phyloP scores from a whole-genome alignment of 2,113 vertebrate genomes.

The Entosphenus tridentatus region DNA sequence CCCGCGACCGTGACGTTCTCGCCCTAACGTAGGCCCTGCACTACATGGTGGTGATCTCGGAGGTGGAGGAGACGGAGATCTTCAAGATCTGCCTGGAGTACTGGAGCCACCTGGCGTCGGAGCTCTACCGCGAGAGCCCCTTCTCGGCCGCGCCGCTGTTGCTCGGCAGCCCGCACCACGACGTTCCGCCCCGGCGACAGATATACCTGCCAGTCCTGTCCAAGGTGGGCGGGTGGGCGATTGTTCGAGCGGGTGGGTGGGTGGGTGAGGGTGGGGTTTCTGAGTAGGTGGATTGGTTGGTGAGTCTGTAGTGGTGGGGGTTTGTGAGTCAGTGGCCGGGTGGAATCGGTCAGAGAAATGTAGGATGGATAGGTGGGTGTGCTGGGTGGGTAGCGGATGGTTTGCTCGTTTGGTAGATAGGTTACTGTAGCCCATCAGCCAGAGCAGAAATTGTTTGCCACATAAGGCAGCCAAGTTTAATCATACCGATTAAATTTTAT shows the following conservation, averaged over 20 bases:
- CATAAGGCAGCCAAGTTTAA: too few relatives aligned
- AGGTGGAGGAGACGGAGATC: slow-evolving; percentile 96
- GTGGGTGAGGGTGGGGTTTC: neutral
- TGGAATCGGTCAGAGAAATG: too few relatives aligned
- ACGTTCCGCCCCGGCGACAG: slow-evolving; percentile 80
- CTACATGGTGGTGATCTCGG: slow-evolving; percentile 91
- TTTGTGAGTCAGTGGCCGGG: too few relatives aligned
- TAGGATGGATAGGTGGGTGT: too few relatives aligned
- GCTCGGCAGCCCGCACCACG: slow-evolving; percentile 82
- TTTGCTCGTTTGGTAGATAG: too few relatives aligned
- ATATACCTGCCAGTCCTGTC: slow-evolving; percentile 82
- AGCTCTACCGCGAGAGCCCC: slow-evolving; percentile 82
- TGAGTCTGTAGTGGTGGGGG: too few relatives aligned
- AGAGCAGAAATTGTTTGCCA: too few relatives aligned
- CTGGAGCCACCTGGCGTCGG: slow-evolving; percentile 92
- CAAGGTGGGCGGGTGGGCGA: slow-evolving; percentile 33
- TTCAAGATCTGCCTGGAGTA: slow-evolving; percentile 98
- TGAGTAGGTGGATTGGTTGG: neutral
- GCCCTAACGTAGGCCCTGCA: slow-evolving; percentile 55
- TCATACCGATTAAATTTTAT: too few relatives aligned
- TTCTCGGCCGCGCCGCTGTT: slow-evolving; percentile 85
- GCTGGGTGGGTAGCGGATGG: too few relatives aligned
- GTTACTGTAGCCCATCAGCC: too few relatives aligned
- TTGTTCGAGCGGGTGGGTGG: neutral
- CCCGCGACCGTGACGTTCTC: neutral